A percentile compares a stretch with the other conserved stretches of the same genome.
Evolutionary conservation across 2,797 vertebrate genomes (phyloP).

Genomic region (Sebastes minor): DNA sequence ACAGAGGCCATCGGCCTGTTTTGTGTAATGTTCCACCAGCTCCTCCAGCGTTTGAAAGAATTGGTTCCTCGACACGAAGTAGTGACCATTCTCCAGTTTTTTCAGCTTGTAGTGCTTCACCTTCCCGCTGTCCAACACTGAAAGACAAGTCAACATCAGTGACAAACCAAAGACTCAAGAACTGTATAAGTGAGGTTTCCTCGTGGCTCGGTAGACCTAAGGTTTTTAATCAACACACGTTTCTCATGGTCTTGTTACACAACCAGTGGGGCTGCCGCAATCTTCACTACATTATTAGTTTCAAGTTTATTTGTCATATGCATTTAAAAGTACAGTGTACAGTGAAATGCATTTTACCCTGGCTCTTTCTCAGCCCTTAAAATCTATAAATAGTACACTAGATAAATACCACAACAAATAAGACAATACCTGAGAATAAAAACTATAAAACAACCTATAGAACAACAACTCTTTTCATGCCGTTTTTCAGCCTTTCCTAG

Average conservation of each 20-base stretch:
- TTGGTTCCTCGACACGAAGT: conserved; percentile 80
- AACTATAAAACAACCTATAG: no score
- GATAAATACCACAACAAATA: no score
- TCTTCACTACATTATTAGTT: neutral
- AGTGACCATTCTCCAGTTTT: conserved; percentile 78
- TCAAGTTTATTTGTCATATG: no score
- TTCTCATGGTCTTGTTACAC: neutral
- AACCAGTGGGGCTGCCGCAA: neutral
- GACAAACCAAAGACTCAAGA: neutral
- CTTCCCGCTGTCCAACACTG: conserved; percentile 85
- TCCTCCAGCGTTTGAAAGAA: conserved; percentile 83
- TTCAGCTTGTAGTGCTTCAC: conserved; percentile 94
- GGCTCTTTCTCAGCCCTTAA: no score
- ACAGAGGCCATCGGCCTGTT: conserved; percentile 86
- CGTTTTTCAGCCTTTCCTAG: no score
- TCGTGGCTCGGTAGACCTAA: neutral
- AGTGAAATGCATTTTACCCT: no score
- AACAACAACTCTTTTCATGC: no score
- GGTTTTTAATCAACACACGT: neutral
- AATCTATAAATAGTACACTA: no score
- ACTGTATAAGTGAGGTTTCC: neutral
- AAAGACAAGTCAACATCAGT: conserved; percentile 45
- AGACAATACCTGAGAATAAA: no score
- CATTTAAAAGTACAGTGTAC: no score
- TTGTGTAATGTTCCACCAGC: conserved; percentile 86